Base-by-base conservation (phyloP, 1,140 invertebrate species). In the Zaprionus nigranus region DNA sequence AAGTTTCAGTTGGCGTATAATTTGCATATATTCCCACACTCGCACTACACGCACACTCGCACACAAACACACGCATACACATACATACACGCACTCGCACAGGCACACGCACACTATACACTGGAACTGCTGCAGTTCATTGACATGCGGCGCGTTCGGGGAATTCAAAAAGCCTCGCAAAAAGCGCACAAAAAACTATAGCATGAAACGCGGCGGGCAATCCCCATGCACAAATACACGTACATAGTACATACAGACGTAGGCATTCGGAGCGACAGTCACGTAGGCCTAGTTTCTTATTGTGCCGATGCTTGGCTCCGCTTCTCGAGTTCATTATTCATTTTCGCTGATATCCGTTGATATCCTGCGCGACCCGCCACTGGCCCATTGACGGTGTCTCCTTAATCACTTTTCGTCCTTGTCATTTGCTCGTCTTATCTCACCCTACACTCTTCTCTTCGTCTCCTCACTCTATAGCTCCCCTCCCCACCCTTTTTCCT, bases 271-370 rank as follows among this genome's bases (percentile, higher is more conserved):
- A n/a, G 13, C 38, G 38, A n/a, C 71, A 49, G 26, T 11, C 22
- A 57, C 40, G 34, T 28, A 72, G 73, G 66, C 84, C 84, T 87
- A 87, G 84, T 88, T 90, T 88, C 70, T 65, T 81, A 81, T 88
- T 90, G 78, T 88, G 49, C 74, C 81, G 51, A 9, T 20, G 36
- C 63, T 65, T 57, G 63, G 63, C 64, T 66, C n/a, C 62, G 12
- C 12, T n/a, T n/a, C 53, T 81, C 82, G 82, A 85, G 81, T 85
- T 90, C 85, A 90, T 90, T 90, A 90, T 79, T 90, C 85, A 90
- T 90, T 90, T 90, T 90, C 75, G 75, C 85, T 90, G 85, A 90
- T 90, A 90, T 90, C 85, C 85, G 85, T 82, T 85, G 74, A 88
- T 83, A 80, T 78, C 38, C 80, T 30, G 7, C 70, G n/a, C 60